Conservation (phyloP, 2,797 vertebrate genomes). For the Columba guinea region DNA sequence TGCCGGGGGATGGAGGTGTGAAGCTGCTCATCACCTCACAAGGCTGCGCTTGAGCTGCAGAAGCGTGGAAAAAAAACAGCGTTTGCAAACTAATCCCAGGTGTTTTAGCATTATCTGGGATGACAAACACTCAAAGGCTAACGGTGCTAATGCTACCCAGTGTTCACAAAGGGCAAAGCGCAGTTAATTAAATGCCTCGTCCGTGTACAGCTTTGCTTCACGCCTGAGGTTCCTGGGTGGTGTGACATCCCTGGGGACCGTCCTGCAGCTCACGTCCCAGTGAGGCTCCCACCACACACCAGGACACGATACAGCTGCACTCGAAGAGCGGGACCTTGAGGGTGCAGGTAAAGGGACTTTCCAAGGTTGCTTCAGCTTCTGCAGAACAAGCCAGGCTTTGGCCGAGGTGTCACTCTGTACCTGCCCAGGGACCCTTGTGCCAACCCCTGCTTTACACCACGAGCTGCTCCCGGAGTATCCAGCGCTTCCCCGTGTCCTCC, state of each 20-base stretch:
- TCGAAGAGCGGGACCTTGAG: background rate
- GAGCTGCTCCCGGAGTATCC: accelerated
- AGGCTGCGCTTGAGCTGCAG: accelerated
- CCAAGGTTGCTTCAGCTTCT: background rate
- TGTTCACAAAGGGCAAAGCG: background rate
- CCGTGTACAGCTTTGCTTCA: background rate
- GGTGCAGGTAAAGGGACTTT: background rate
- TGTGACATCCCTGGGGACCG: accelerated
- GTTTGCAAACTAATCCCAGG: accelerated
- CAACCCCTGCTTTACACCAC: background rate
- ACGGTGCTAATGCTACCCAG: accelerated
- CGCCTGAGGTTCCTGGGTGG: accelerated
- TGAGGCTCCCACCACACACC: accelerated
- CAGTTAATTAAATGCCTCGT: accelerated
- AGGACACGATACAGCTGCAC: background rate
- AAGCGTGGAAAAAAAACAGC: accelerated
- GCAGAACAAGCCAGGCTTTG: background rate
- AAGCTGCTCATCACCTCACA: background rate
- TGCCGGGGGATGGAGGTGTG: accelerated
- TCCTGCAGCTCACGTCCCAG: accelerated
- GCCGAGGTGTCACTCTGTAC: too few relatives aligned
- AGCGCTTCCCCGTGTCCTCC: background rate
- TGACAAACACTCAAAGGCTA: background rate
- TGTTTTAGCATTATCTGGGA: accelerated
- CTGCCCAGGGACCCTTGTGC: background rate